A percentile compares a stretch with the other conserved stretches of the same genome.
Conservation (phyloP, 2,113 vertebrate species). For the Eurystomus gularis region DNA sequence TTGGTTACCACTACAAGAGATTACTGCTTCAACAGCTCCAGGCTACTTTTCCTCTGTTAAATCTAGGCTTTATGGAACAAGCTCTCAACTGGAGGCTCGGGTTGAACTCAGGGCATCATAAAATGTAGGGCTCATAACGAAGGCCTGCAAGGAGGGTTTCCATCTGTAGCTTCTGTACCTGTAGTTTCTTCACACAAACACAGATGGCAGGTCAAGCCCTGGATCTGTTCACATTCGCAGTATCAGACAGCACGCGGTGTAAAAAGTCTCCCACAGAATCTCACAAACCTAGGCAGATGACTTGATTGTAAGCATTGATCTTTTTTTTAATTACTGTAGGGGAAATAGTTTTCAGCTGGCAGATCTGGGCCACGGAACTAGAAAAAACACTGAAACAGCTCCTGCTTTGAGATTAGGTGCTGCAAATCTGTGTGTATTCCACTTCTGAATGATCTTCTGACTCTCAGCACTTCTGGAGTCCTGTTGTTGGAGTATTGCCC, state of each 20-base stretch:
- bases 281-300: not conserved
- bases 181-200: not conserved
- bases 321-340: not conserved
- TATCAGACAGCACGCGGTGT: not conserved
- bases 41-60: not conserved
- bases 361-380: not conserved
- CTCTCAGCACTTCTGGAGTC: not conserved
- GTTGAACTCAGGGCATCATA: not conserved
- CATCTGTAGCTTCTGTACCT: not conserved
- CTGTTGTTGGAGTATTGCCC: not conserved
- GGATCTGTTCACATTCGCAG: not conserved
- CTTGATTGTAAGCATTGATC: not conserved
- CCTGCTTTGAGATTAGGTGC: not conserved
- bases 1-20: not conserved
- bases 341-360: not conserved
- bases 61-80: not conserved
- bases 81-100: not conserved
- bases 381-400: not conserved
- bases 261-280: not conserved
- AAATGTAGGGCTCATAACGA: not conserved
- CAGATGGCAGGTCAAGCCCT: not conserved
- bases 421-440: accelerated
- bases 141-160: not conserved
- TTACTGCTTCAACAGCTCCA: not conserved
- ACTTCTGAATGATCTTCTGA: not conserved